Evolutionary conservation across 92 coral and sea anemone genomes (phyloP), one percentile per base, ranked within the genome.

Genomic region (Pocillopora grandis): DNA sequence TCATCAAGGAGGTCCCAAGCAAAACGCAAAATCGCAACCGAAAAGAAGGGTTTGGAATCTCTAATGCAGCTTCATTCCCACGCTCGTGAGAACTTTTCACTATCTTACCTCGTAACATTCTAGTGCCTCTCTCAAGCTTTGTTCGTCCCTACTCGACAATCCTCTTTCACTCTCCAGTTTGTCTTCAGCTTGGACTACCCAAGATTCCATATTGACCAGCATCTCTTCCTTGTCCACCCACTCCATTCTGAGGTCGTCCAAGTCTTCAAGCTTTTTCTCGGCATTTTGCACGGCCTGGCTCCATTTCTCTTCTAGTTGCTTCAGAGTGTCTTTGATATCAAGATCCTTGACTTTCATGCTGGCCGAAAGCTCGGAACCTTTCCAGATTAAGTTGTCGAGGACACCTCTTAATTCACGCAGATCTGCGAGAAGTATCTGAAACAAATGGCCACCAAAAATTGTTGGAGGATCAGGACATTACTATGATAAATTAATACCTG

Each of bases 351-450:
- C 89, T n/a, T 94, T 90, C 89, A 91, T 92, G 77, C 93, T 94
- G 9, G 97, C 95, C 9, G 99, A 89, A 8, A 96, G 91, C 88
- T 94, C 92, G 27, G 99, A 94, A 72, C 99, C 99, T 84, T 91
- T 95, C 99, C 99, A 96, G 42, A 96, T 96, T 58, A 96, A 92
- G 81, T 92, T 95, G 87, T 94, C 98, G 57, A 96, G 81, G 14
- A 87, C 88, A 23, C 94, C 94, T 35, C 98, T 84, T 55, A 92
- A 87, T 58, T 94, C 93, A 17, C 94, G 92, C 77, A 96, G 83
- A 66, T 96, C 93, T 14, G 78, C 92, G 63, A 94, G 90, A 21
- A 96, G 68, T 35, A 92, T 42, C 99, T 96, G 72, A 63, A 70
- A 87, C 16, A 16, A 75, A 58, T 20, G 66, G 60, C 66, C 58